Conservation (phyloP, 1,140 invertebrate species). For the Helicoverpa armigera region DNA sequence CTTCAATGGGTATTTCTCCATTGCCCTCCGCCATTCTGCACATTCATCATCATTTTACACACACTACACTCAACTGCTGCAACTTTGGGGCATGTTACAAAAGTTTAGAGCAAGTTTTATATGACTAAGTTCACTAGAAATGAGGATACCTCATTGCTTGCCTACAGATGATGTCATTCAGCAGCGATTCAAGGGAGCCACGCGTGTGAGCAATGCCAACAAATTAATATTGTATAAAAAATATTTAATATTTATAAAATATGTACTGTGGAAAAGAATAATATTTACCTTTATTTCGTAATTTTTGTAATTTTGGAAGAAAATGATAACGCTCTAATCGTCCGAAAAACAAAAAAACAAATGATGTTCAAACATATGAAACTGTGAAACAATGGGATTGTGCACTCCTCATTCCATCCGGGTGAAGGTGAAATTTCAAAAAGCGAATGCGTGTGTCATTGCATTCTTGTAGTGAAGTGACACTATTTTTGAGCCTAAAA, state of each 20-base stretch:
- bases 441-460: conserved; percentile 82
- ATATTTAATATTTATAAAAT: conserved; percentile 55
- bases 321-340: conserved; percentile 84
- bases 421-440: conserved; percentile 83
- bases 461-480: conserved; percentile 83
- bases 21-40: conserved; percentile 95
- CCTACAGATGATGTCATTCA: conserved; percentile 81
- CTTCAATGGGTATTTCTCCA: conserved; percentile 95
- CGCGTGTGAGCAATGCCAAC: conserved; percentile 70
- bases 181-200: conserved; percentile 75
- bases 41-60: conserved; percentile 85
- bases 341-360: conserved; percentile 87
- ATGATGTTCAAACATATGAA: conserved; percentile 86
- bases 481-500: conserved; percentile 79
- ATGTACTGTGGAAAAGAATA: conserved; percentile 52
- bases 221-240: conserved; percentile 62
- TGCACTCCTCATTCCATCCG: conserved; percentile 86
- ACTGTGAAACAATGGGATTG: conserved; percentile 83
- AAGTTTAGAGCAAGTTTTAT: conserved; percentile 57
- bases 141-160: conserved; percentile 65
- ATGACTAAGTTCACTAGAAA: conserved; percentile 55
- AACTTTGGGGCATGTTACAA: conserved; percentile 52
- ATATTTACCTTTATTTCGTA: conserved; percentile 85
- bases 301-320: conserved; percentile 86
- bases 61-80: conserved; percentile 72